Conservation (phyloP, 2,888 invertebrate species). For the Caenorhabditis plicata region DNA sequence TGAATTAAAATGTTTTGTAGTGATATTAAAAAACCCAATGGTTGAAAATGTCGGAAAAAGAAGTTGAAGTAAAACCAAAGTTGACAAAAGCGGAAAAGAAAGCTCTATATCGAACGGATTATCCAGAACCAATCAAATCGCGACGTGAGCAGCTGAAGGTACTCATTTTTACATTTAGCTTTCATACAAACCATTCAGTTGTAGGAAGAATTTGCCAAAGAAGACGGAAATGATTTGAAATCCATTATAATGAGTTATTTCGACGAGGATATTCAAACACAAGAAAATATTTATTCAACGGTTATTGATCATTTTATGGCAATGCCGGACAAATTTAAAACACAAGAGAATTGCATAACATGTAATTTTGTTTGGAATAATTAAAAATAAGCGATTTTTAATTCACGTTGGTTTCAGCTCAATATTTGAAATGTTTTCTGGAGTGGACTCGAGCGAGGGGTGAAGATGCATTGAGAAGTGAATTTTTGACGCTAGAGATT, state of each 20-base stretch:
- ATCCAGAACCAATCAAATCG: conserved; percentile 22
- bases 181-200: background rate
- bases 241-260: background rate
- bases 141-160: conserved; percentile 24
- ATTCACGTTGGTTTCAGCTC: too few relatives aligned
- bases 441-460: conserved; percentile 3
- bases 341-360: conserved; percentile 1
- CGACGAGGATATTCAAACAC: conserved; percentile 4
- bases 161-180: background rate
- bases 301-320: conserved; percentile 15
- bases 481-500: conserved; percentile 1
- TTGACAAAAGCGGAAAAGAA: conserved; percentile 32
- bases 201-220: background rate
- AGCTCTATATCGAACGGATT: conserved; percentile 10
- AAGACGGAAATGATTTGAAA: background rate
- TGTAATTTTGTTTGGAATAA: too few relatives aligned
- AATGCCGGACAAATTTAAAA: conserved; percentile 19
- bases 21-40: too few relatives aligned
- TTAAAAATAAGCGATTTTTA: too few relatives aligned
- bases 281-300: conserved; percentile 7
- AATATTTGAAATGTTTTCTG: conserved; percentile 10
- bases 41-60: too few relatives aligned
- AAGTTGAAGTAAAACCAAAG: too few relatives aligned
- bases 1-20: too few relatives aligned
- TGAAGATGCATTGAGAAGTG: conserved; percentile 1